Percentiles rank a stretch among this genome's conserved stretches.
These are phyloP conservation scores for Myotis davidii DNA, from an alignment of 2,113 vertebrate genomes.

Conservation along the genomic window DNA sequence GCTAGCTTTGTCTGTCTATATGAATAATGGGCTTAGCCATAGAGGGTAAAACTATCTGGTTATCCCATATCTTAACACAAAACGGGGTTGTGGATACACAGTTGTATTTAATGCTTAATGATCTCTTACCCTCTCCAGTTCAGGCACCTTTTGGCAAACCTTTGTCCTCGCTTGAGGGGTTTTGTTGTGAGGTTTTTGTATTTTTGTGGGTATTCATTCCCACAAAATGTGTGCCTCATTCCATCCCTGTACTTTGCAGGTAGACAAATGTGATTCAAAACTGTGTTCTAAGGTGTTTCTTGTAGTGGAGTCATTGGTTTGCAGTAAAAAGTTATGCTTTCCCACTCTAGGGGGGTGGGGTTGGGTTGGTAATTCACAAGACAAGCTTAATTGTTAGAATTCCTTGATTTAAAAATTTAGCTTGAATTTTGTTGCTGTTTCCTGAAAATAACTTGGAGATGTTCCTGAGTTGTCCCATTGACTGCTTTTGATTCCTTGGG, in stretches of 20 bases:
- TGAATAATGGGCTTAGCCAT: constrained; percentile 71
- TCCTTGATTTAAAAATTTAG: constrained; percentile 79
- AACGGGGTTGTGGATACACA: constrained; percentile 70
- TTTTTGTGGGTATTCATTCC: constrained; percentile 50
- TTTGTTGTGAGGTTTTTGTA: constrained; percentile 28
- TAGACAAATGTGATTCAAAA: background rate
- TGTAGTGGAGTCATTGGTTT: background rate
- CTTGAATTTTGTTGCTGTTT: constrained; percentile 82
- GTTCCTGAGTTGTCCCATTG: constrained; percentile 81
- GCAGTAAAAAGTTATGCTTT: background rate
- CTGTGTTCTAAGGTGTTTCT: background rate
- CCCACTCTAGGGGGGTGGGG: background rate
- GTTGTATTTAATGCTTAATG: constrained; percentile 55
- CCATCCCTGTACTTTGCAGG: constrained; percentile 36
- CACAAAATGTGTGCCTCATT: constrained; percentile 54
- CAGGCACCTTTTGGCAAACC: constrained; percentile 74
- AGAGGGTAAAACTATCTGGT: constrained; percentile 49
- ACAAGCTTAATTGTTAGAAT: constrained; percentile 71
- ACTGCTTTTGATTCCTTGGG: constrained; percentile 81
- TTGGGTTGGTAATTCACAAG: constrained; percentile 28
- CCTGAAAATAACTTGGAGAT: constrained; percentile 80
- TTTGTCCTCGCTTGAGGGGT: constrained; percentile 57
- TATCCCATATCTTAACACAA: constrained; percentile 40
- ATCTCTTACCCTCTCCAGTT: constrained; percentile 68
- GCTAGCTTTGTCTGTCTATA: constrained; percentile 66